Evolutionary conservation across 1,140 invertebrate species (phyloP), one percentile per base, ranked within the genome.

Genomic region (Asobara japonica): DNA sequence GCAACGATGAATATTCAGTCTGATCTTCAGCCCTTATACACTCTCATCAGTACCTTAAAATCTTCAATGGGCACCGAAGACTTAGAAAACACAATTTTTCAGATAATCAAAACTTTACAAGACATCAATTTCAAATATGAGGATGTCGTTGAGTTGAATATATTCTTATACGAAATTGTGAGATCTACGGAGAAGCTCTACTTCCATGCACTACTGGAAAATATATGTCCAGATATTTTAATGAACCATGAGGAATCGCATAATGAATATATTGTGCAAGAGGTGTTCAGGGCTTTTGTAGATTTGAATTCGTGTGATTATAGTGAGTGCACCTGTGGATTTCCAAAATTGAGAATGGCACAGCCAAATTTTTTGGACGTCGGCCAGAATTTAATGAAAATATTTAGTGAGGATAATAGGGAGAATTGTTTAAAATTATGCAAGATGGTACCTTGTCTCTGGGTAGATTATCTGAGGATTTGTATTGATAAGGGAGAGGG

Each of bases 371-470:
- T 83, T 70, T 51, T 79, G 2, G 60, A 80, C 1, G 29, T 84
- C 10, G 86, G 85, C 8, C 77, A 68, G 65, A 33, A 72, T 62
- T 66, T 87, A 48, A 62, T 87, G 4, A 71, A 77, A 7, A 83
- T 73, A 77, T 79, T 83, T 16, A 7, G 22, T 3, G 71, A 22
- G 3, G 31, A 76, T 16, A 33, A 75, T n/a, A 16, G 60, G 41
- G 72, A 75, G 10, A 65, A 73, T 3, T 85, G 79, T 73, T 51
- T 80, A 30, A 62, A 75, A 68, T 75, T 91, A 27, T 91, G 90
- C 74, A 89, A 89, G 71, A 84, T 86, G 73, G 88, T 91, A 85
- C 90, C 90, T 33, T 90, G 88, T 73, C 86, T 90, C 77, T 91
- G 90, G 90, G 78, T 77, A 56, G 77, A 82, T 11, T 86, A 85